A percentile compares a stretch with the other conserved stretches of the same genome.
Conservation (phyloP, 1,140 invertebrate genomes). For the Drosophila pruinosa region DNA sequence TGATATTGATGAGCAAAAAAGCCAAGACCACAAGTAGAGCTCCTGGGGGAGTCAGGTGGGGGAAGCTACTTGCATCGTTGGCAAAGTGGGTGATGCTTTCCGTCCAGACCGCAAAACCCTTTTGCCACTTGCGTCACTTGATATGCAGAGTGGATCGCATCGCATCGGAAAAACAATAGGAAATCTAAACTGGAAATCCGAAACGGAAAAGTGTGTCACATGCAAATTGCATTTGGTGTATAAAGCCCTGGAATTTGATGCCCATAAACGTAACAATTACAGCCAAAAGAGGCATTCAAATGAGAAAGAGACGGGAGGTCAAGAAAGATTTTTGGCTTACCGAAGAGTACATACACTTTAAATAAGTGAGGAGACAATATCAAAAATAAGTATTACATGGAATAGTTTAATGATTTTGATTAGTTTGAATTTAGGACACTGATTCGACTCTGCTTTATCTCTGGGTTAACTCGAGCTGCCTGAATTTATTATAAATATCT, state of each 20-base stretch:
- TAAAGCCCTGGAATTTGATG: constrained; percentile 67
- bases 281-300: not conserved
- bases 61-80: not conserved
- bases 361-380: not conserved
- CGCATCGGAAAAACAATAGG: constrained; percentile 27
- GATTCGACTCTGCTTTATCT: too few species aligned
- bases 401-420: too few species aligned
- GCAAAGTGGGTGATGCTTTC: constrained; percentile 62
- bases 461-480: too few species aligned
- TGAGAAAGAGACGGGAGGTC: not conserved
- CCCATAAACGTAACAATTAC: constrained; percentile 69
- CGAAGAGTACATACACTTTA: not conserved
- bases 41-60: not conserved
- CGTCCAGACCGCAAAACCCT: constrained; percentile 36
- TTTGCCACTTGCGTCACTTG: constrained; percentile 59
- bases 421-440: too few species aligned
- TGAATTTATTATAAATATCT: too few species aligned
- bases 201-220: constrained; percentile 68
- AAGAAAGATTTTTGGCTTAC: not conserved
- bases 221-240: constrained; percentile 67
- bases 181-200: constrained; percentile 35
- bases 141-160: constrained; percentile 40
- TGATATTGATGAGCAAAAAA: constrained; percentile 22
- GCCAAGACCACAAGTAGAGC: not conserved
- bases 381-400: too few species aligned